Evolutionary conservation across 2,888 invertebrate genomes (phyloP).

Genomic region (Limenitis arthemis): DNA sequence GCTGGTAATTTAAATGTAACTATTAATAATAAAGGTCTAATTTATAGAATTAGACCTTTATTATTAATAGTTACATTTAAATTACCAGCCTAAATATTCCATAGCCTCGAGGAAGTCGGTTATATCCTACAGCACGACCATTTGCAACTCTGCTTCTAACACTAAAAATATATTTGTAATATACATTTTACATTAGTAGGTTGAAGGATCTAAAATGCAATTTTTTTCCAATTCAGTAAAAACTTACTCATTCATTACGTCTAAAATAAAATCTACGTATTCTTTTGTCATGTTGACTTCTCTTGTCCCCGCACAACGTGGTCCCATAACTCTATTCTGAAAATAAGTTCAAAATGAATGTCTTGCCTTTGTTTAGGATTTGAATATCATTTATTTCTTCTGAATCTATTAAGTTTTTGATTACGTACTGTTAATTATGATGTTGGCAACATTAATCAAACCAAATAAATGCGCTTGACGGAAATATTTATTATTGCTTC

Average conservation of each 20-base stretch:
- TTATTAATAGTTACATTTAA: no score
- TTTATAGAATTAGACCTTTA: not conserved
- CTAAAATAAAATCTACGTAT: slow-evolving; percentile 36
- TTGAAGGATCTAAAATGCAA: not conserved
- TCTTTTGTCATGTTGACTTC: slow-evolving; percentile 35
- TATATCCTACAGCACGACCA: slow-evolving; percentile 34
- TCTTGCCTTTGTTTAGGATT: not conserved
- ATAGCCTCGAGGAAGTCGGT: slow-evolving; percentile 39
- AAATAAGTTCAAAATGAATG: slow-evolving; percentile 14
- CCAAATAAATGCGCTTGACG: no score
- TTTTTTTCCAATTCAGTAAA: not conserved
- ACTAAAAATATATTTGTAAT: slow-evolving; percentile 30
- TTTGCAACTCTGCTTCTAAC: slow-evolving; percentile 43
- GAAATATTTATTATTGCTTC: no score
- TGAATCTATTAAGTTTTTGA: no score
- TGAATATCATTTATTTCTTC: no score
- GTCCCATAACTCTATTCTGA: slow-evolving; percentile 36
- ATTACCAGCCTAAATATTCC: slow-evolving; percentile 47
- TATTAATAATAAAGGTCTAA: not conserved
- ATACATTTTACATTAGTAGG: not conserved
- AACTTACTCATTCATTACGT: slow-evolving; percentile 45
- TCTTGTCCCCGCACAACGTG: slow-evolving; percentile 32
- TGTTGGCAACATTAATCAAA: no score
- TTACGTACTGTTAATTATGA: no score
- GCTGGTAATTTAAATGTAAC: slow-evolving; percentile 34